Evolutionary conservation across 1,140 invertebrate species (phyloP).

Genomic region (Colletes latitarsis): DNA sequence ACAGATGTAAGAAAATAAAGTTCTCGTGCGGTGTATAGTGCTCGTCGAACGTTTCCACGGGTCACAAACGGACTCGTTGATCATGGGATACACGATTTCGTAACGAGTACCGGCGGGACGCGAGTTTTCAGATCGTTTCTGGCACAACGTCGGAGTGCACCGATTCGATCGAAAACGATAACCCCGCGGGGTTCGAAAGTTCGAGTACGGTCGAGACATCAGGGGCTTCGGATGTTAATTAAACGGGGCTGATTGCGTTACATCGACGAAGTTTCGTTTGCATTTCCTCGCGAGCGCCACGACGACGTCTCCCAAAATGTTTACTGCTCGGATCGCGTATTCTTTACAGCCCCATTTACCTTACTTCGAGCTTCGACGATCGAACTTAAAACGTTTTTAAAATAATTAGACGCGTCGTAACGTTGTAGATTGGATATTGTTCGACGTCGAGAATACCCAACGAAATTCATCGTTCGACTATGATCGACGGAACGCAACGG

Average conservation of each 20-base stretch:
- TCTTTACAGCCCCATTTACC: neutral
- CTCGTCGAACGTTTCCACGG: neutral
- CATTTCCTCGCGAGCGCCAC: neutral
- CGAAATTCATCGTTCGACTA: constrained; percentile 31
- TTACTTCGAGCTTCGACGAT: neutral
- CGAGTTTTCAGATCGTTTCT: constrained; percentile 39
- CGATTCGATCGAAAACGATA: constrained; percentile 40
- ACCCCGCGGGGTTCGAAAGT: constrained; percentile 11
- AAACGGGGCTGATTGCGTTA: constrained; percentile 19
- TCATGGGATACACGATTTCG: constrained; percentile 22
- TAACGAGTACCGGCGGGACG: neutral
- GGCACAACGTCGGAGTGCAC: constrained; percentile 9
- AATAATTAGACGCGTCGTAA: too few relatives aligned
- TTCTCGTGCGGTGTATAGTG: too few relatives aligned
- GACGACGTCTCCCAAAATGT: neutral
- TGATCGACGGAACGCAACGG: constrained; percentile 10
- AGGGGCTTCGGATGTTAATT: neutral
- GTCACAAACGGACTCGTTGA: constrained; percentile 34
- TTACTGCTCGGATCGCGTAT: neutral
- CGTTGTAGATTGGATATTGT: too few relatives aligned
- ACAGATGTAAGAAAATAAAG: too few relatives aligned
- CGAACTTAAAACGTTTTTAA: neutral
- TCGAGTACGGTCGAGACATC: constrained; percentile 20
- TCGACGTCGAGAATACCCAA: neutral
- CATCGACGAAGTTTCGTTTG: neutral